Percentiles rank a stretch among this genome's conserved stretches.
Conservation (phyloP, 2,797 vertebrate species). For the Synaphobranchus kaupii region DNA sequence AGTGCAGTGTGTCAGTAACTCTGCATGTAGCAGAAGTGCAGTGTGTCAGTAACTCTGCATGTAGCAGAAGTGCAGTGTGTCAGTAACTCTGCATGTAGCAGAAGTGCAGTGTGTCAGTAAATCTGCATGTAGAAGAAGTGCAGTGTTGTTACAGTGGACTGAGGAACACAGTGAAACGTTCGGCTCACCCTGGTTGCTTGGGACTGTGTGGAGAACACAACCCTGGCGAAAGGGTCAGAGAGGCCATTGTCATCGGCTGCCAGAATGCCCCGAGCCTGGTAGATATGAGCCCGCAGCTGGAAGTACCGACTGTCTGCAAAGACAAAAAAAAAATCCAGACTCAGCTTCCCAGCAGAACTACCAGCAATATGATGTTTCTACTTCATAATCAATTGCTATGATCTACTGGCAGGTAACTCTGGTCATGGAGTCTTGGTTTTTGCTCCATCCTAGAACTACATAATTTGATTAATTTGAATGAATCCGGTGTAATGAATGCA, state of each 20-base stretch:
- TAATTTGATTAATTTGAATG: too few relatives aligned
- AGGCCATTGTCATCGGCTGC: constrained; percentile 89
- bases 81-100: too few relatives aligned
- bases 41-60: too few relatives aligned
- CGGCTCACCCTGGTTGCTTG: constrained; percentile 79
- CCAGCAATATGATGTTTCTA: neutral
- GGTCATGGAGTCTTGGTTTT: too few relatives aligned
- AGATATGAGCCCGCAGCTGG: constrained; percentile 90
- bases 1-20: neutral
- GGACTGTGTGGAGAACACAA: constrained; percentile 88
- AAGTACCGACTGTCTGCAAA: constrained; percentile 84
- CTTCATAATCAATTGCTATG: neutral
- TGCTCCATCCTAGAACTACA: too few relatives aligned
- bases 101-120: too few relatives aligned
- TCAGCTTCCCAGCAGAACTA: neutral
- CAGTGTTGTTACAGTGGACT: neutral
- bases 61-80: too few relatives aligned
- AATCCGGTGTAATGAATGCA: too few relatives aligned
- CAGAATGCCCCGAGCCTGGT: constrained; percentile 87
- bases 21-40: too few relatives aligned
- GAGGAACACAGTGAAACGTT: neutral
- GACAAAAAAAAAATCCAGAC: neutral
- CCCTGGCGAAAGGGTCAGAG: constrained; percentile 85
- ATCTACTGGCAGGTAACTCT: too few relatives aligned
- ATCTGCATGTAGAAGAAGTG: constrained; percentile 23